Conservation (phyloP, 1,140 invertebrate species). For the Leptinotarsa texana region DNA sequence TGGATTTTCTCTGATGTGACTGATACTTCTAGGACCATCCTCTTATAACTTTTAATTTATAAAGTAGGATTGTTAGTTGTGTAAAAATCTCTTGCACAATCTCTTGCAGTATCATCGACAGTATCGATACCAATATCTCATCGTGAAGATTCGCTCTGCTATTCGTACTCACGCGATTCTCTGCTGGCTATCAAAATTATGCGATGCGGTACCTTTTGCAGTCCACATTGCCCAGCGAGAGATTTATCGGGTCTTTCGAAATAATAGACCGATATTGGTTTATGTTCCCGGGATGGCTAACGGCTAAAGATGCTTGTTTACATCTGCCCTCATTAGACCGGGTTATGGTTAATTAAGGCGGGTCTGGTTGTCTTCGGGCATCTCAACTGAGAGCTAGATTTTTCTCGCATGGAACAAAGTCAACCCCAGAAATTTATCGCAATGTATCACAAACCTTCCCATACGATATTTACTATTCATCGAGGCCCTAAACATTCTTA, state of each 20-base stretch:
- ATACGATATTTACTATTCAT: too few relatives aligned
- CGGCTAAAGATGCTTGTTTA: constrained; percentile 41
- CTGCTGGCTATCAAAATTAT: background rate
- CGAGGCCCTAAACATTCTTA: too few relatives aligned
- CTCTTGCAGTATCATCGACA: background rate
- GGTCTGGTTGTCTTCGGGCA: too few relatives aligned
- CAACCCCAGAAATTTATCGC: too few relatives aligned
- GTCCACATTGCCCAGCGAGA: constrained; percentile 36
- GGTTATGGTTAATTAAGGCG: constrained; percentile 13
- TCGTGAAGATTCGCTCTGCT: background rate
- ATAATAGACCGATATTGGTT: constrained; percentile 48
- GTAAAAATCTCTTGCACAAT: too few relatives aligned
- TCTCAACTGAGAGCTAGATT: too few relatives aligned
- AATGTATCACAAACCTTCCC: too few relatives aligned
- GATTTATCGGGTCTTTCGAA: constrained; percentile 43
- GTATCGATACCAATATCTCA: background rate
- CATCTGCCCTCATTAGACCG: constrained; percentile 43
- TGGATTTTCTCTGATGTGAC: too few relatives aligned
- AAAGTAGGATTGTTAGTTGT: too few relatives aligned
- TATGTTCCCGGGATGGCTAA: constrained; percentile 40
- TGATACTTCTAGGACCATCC: too few relatives aligned
- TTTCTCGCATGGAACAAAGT: too few relatives aligned
- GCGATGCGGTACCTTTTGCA: constrained; percentile 4
- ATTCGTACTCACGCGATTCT: background rate
- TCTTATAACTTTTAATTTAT: too few relatives aligned